Conservation (phyloP, 2,888 invertebrate genomes). For the Thecophora atra region DNA sequence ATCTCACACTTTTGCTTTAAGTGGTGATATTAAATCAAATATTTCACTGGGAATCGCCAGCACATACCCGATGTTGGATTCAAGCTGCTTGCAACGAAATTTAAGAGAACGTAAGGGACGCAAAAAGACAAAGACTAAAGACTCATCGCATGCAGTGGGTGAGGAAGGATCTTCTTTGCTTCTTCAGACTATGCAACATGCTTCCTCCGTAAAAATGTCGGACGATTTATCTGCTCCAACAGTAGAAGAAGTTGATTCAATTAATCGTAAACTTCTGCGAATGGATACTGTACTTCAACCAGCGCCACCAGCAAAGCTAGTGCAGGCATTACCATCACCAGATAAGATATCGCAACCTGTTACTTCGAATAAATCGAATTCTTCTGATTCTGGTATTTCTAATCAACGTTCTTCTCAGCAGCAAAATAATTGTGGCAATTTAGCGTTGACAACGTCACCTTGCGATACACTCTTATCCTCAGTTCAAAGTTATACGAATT, state of each 20-base stretch:
- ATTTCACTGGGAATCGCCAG: slow-evolving; percentile 43
- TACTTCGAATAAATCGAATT: slow-evolving; percentile 28
- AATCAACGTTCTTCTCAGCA: slow-evolving; percentile 39
- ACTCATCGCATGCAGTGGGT: slow-evolving; percentile 4
- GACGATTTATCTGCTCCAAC: slow-evolving; percentile 41
- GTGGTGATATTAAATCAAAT: slow-evolving; percentile 23
- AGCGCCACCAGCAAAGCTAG: slow-evolving; percentile 48
- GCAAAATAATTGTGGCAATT: slow-evolving; percentile 2
- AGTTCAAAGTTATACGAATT: slow-evolving; percentile 52
- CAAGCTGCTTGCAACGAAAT: slow-evolving; percentile 22
- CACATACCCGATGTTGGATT: slow-evolving; percentile 40
- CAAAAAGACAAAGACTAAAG: slow-evolving; percentile 51
- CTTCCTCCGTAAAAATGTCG: slow-evolving; percentile 3
- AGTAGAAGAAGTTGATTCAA: slow-evolving; percentile 52
- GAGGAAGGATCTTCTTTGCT: not conserved
- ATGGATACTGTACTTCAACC: slow-evolving; percentile 54
- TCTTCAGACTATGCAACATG: not conserved
- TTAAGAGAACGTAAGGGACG: slow-evolving; percentile 54
- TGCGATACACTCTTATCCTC: slow-evolving; percentile 49
- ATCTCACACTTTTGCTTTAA: slow-evolving; percentile 39
- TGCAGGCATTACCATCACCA: slow-evolving; percentile 3
- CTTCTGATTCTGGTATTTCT: slow-evolving; percentile 29
- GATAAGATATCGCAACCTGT: too few species aligned
- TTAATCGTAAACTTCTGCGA: slow-evolving; percentile 67
- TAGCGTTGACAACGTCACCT: slow-evolving; percentile 1